These are phyloP conservation scores for Mormyrus proboscirostris DNA, from an alignment of 2,797 vertebrate species.

Conservation along the genomic window DNA sequence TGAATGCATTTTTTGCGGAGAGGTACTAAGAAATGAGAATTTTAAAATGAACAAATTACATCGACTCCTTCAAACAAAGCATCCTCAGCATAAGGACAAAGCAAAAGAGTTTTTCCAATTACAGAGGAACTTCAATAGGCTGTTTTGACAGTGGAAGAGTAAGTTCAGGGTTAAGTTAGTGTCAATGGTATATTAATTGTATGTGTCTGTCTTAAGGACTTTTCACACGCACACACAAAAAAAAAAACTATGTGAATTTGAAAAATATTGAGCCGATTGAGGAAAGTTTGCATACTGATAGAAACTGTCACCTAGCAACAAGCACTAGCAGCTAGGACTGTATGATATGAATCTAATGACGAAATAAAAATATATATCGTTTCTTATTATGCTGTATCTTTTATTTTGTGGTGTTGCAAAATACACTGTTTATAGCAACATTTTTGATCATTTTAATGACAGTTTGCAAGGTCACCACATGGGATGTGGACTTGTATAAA, in stretches of 20 bases:
- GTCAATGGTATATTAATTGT: not conserved
- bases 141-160: not conserved
- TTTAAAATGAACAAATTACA: not conserved
- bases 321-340: not conserved
- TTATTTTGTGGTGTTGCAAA: no score
- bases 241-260: not conserved
- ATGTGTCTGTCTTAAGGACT: not conserved
- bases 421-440: no score
- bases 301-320: not conserved
- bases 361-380: no score
- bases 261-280: not conserved
- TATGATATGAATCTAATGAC: no score
- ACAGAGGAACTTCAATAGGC: not conserved
- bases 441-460: no score
- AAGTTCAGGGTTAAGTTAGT: not conserved
- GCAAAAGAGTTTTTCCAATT: not conserved
- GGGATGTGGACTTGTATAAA: no score
- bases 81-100: not conserved
- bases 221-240: not conserved
- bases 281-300: not conserved
- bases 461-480: no score
- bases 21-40: not conserved
- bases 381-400: no score
- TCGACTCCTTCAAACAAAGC: not conserved
- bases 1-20: not conserved